Conservation (phyloP, 2,888 invertebrate genomes). For the Drosophila parthenogenetica region DNA sequence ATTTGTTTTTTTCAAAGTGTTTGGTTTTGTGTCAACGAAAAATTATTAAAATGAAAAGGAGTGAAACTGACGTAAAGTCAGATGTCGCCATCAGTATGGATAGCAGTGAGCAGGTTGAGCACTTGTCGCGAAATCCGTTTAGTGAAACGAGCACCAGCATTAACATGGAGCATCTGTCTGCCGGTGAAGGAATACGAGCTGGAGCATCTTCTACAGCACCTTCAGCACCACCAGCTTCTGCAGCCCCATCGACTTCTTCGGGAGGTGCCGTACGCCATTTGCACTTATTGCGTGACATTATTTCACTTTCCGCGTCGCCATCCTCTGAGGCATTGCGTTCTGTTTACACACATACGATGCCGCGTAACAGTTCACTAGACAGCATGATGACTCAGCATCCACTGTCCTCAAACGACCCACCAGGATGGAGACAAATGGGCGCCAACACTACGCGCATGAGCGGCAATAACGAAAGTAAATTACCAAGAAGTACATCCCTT, state of each 20-base stretch:
- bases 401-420: conserved; percentile 25
- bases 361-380: conserved; percentile 41
- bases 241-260: conserved; percentile 7
- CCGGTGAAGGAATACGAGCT: too few relatives aligned
- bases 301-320: conserved; percentile 78
- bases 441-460: conserved; percentile 26
- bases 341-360: conserved; percentile 73
- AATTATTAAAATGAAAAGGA: not conserved
- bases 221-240: conserved; percentile 3
- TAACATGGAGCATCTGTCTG: not conserved
- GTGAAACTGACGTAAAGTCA: not conserved
- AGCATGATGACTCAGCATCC: conserved; percentile 34
- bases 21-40: not conserved
- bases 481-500: conserved; percentile 61
- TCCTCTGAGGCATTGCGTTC: conserved; percentile 80
- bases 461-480: conserved; percentile 31
- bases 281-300: conserved; percentile 80
- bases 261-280: conserved; percentile 34
- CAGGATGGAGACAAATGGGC: conserved; percentile 14
- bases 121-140: not conserved
- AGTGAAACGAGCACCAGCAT: not conserved
- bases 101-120: not conserved
- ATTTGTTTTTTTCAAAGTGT: not conserved
- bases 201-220: not conserved
- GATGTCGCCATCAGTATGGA: not conserved